Evolutionary conservation across 1,140 invertebrate species (phyloP), one percentile per base, ranked within the genome.

Genomic region (Chironomus striatipennis): DNA sequence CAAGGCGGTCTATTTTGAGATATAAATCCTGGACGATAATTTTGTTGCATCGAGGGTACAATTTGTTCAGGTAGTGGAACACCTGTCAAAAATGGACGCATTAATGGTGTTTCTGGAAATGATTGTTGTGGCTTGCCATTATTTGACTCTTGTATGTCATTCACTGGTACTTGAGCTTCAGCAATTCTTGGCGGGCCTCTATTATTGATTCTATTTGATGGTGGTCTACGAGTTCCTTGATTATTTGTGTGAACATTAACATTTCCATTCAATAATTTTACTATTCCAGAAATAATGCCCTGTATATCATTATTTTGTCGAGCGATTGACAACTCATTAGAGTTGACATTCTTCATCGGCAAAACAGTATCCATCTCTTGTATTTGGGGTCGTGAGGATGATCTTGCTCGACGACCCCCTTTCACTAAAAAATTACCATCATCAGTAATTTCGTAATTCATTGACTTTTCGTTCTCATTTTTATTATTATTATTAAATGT

Each of bases 231-330:
- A 57, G 85, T 84, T n/a, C 82, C 76, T 73, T 86, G 86, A 0
- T 87, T 88, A 78, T 91, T 91, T 0, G 89, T 88, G 77, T 91
- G 89, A 0, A 91, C 90, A 77, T 94, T 93, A 0, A 94, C 92
- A 77, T 95, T 94, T 0, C 93, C 93, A 77, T 95, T 94, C 0
- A 96, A 82, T 1, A 96, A 81, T 80, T 95, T 94, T 0, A 96
- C 93, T 47, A 96, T 92, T 10, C 93, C 93, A 7, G 93, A 93
- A 73, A 96, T 93, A 12, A 96, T 94, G 79, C 95, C 94, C 81
- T 95, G 92, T 74, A 95, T 94, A 80, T 95, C 93, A 47, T 47
- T 57, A n/a, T 90, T 15, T 79, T 79, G 74, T 81, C 82, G 74
- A 82, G 81, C 9, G 80, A 79, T 0, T 79, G 76, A 79, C 79